phyloP scores from a whole-genome alignment of 1,140 invertebrate genomes.

The Apis dorsata region DNA sequence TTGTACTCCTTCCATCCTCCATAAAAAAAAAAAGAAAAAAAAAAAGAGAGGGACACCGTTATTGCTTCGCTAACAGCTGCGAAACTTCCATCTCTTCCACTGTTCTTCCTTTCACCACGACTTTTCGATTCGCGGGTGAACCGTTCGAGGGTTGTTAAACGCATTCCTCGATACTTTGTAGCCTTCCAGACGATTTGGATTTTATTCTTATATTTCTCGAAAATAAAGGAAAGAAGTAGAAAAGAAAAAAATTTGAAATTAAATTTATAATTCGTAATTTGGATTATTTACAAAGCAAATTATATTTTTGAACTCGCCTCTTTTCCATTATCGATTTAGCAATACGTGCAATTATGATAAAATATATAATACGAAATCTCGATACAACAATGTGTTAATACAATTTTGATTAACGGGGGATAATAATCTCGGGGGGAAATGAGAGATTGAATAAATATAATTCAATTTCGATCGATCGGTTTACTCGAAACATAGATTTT shows the following conservation, averaged over 20 bases:
- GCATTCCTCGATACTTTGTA: neutral
- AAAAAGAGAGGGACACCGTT: slow-evolving; percentile 41
- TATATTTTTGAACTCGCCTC: neutral
- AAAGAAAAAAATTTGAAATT: neutral
- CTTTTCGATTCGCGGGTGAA: slow-evolving; percentile 1
- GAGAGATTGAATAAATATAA: slow-evolving; percentile 11
- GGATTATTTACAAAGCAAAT: neutral
- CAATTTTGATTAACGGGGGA: slow-evolving; percentile 1
- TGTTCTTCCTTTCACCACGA: neutral
- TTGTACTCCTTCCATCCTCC: neutral
- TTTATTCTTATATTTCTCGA: neutral
- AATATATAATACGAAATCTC: neutral
- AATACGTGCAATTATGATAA: neutral
- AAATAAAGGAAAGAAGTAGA: neutral
- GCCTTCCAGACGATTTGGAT: neutral
- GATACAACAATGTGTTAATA: neutral
- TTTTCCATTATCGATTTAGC: neutral
- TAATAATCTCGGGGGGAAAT: neutral
- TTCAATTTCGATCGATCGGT: slow-evolving; percentile 2
- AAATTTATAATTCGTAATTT: neutral
- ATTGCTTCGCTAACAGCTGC: slow-evolving; percentile 38
- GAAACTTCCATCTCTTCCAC: neutral
- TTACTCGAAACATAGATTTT: neutral
- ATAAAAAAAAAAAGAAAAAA: slow-evolving; percentile 37
- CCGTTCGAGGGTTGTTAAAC: slow-evolving; percentile 1